Percentiles rank a stretch among this genome's conserved stretches.
Evolutionary conservation across 2,113 vertebrate species (phyloP).

Genomic region (Promerops cafer): DNA sequence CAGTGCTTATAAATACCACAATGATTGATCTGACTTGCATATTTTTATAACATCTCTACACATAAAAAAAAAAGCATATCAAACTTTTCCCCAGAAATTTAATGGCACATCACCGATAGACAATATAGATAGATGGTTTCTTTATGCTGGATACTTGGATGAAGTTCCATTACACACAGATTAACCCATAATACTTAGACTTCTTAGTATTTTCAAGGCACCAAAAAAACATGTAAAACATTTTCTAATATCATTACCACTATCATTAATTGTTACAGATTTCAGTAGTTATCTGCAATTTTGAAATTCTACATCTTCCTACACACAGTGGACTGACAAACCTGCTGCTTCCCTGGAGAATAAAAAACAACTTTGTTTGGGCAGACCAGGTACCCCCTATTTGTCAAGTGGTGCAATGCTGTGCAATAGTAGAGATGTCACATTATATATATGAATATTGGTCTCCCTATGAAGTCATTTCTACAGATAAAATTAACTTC

Average conservation of each 20-base stretch:
- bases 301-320: not conserved
- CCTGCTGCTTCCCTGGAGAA: not conserved
- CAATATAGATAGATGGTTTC: not conserved
- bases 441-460: not conserved
- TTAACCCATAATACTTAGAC: not conserved
- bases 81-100: not conserved
- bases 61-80: not conserved
- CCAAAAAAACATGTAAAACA: not conserved
- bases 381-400: not conserved
- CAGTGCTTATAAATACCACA: not conserved
- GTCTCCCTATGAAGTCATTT: not conserved
- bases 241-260: not conserved
- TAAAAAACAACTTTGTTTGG: not conserved
- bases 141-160: not conserved
- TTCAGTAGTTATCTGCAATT: not conserved
- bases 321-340: not conserved
- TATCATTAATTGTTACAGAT: not conserved
- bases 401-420: not conserved
- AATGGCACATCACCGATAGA: not conserved
- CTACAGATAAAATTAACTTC: not conserved
- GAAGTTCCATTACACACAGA: not conserved
- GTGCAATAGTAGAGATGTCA: not conserved
- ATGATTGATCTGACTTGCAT: not conserved
- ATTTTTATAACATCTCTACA: not conserved
- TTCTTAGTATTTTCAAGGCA: not conserved